Conservation (phyloP, 2,113 vertebrate genomes). For the Guaruba guarouba region DNA sequence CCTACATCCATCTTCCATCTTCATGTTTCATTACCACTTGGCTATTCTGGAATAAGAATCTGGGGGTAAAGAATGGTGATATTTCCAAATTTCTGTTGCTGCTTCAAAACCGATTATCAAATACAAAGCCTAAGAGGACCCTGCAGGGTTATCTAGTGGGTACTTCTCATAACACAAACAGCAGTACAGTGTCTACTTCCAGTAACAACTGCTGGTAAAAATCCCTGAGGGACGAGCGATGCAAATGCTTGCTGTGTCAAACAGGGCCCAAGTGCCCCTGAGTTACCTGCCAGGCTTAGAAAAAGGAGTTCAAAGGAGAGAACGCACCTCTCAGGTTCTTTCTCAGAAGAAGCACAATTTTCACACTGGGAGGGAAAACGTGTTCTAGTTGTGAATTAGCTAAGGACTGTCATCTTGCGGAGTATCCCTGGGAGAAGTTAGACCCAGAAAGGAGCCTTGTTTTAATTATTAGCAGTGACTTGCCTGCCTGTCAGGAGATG, state of each 20-base stretch:
- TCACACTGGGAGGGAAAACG: accelerated
- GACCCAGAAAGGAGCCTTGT: background rate
- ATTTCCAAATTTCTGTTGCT: background rate
- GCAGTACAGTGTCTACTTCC: background rate
- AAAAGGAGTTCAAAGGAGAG: background rate
- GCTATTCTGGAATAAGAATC: background rate
- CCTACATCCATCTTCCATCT: background rate
- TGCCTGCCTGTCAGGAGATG: background rate
- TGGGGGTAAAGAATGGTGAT: background rate
- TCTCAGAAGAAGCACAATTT: background rate
- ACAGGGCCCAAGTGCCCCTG: background rate
- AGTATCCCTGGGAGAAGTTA: background rate
- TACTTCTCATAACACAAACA: background rate
- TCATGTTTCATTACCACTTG: background rate
- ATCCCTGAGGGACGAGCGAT: background rate
- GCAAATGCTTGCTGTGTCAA: background rate
- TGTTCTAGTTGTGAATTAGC: background rate
- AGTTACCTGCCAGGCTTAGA: background rate
- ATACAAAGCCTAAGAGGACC: background rate
- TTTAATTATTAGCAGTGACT: background rate
- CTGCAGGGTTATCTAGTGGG: background rate
- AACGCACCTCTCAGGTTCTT: background rate
- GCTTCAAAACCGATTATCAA: background rate
- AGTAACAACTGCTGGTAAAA: background rate
- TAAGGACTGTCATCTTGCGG: background rate